Base-by-base conservation (phyloP, 2,888 invertebrate species). In the Zaprionus obscuricornis region DNA sequence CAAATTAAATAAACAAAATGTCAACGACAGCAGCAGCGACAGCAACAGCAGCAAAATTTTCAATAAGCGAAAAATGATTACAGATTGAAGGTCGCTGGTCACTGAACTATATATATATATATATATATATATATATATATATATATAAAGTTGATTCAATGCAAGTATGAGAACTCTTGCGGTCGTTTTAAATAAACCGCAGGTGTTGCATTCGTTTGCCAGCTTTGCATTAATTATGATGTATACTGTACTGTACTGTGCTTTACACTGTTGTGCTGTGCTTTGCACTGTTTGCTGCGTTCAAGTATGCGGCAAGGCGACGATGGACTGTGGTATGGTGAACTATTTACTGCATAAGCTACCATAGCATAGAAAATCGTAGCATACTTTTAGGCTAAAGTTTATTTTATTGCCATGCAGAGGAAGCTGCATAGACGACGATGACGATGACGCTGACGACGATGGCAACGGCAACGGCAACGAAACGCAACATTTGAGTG, bases 191-290 rank as follows among this genome's bases (percentile, higher is more conserved):
- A 86, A 89, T 87, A 79, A 89, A 89, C 88, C 89, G 74, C 90
- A 90, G 90, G 90, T 90, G 90, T 90, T 90, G 90, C 90, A 90
- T 88, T 88, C 88, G 87, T 89, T 89, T 82, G 60, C 84, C 73
- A 88, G 89, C 89, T 89, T 90, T 90, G 90, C 90, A 90, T 90
- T 90, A 90, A 90, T 90, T 90, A 90, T 90, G 88, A 89, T 22
- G 31, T 3, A 11, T 13, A 29, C 18, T 33, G 37, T 10, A 14
- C 26, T 22, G 33, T 10, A 31, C 11, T 85, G 85, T 89, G 85
- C 78, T 33, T 22, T 57, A 54, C 55, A 47, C 34, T 36, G 24
- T 29, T 27, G 34, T 5, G 50, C 14, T 45, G 31, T 1, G 3
- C 11, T 2, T 10, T 2, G 37, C 13, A 8, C 5, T 27, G 27